Base-by-base conservation (phyloP, 2,888 invertebrate species). In the Drosophila seclusa region DNA sequence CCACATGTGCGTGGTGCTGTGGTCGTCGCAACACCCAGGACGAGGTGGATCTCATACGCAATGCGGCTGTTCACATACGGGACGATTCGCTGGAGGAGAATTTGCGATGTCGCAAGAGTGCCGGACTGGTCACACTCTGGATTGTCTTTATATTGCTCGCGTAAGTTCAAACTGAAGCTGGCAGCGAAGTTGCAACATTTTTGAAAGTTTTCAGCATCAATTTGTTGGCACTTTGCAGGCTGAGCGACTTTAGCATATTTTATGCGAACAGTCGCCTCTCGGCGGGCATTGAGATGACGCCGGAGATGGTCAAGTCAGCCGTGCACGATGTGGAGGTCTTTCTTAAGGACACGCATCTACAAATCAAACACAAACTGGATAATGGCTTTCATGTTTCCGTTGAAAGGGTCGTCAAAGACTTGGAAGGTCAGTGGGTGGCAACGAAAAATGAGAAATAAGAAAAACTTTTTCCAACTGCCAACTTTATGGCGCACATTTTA, bases 211-310 rank as follows among this genome's bases (percentile, higher is more conserved):
- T 4, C 36, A 29, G 34, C 59, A 24, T 65, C 62, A 57, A 78
- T 65, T 71, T 63, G 21, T 50, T 70, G 60, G 32, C 60, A 62
- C 50, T 53, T 79, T 73, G 36, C 91, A 96, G 95, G 73, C 87
- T 94, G 76, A 94, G 95, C 76, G 94, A 95, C 87, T 92, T 94
- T 54, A 94, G 94, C 76, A 95, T 96, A 93, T 94, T 96, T 82
- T 93, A 95, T 76, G 95, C 95, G 83, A 96, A 96, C 92, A 95
- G 95, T 90, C 94, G 95, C 80, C 93, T 95, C 65, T 94, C 94
- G 53, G 91, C 93, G 64, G 94, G 95, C 31, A 93, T 95, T 72
- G 93, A 94, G 68, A 94, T 93, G 89, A 93, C 95, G 60, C 94
- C 95, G 49, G 92, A 93, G 69, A 94, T 94, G 73, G 91, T 95